Evolutionary conservation across 2,888 invertebrate genomes (phyloP).

Genomic region (Laothoe populi): DNA sequence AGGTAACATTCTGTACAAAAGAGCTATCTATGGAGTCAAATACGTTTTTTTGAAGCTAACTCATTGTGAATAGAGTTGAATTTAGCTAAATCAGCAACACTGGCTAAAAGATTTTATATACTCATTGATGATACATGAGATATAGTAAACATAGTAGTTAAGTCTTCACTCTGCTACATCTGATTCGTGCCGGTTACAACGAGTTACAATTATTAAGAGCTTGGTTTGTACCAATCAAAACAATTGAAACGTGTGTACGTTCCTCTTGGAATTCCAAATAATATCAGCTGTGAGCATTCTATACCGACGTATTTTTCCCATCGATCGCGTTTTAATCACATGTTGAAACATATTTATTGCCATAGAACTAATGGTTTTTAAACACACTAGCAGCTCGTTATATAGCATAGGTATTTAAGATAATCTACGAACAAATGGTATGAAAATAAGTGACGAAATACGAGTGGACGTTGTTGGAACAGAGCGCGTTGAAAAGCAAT

Average conservation of each 20-base stretch:
- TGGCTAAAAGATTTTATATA: neutral
- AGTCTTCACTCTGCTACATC: constrained; percentile 43
- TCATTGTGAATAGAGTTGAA: too few relatives aligned
- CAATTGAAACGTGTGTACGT: constrained; percentile 65
- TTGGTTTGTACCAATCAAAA: constrained; percentile 68
- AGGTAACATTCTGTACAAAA: too few relatives aligned
- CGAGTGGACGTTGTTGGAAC: neutral
- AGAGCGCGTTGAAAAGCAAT: constrained; percentile 13
- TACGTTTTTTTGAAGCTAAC: too few relatives aligned
- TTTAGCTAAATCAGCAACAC: too few relatives aligned
- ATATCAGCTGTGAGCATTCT: constrained; percentile 28
- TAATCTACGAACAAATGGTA: neutral
- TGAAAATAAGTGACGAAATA: neutral
- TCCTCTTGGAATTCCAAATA: constrained; percentile 62
- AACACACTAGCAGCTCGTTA: neutral
- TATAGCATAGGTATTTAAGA: neutral
- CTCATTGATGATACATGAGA: constrained; percentile 26
- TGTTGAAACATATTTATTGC: neutral
- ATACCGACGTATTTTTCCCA: constrained; percentile 18
- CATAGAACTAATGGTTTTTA: neutral
- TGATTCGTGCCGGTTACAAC: constrained; percentile 62
- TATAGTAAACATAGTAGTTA: constrained; percentile 13
- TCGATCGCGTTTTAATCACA: neutral
- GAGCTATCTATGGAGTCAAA: too few relatives aligned
- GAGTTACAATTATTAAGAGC: constrained; percentile 69